phyloP scores from a whole-genome alignment of 2,113 vertebrate genomes.

The Zapus hudsonius region DNA sequence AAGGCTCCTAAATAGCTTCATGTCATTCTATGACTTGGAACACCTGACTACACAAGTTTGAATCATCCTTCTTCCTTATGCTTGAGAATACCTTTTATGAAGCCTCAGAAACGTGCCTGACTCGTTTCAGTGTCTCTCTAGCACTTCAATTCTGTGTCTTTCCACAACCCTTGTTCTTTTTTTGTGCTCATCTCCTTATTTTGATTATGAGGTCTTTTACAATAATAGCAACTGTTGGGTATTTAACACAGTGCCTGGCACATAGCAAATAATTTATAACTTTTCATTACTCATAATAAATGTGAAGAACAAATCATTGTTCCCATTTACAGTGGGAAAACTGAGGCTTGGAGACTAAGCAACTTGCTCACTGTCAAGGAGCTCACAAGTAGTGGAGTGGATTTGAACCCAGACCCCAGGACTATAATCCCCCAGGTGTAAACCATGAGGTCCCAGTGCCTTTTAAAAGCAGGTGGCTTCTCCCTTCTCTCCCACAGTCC shows the following conservation, averaged over 20 bases:
- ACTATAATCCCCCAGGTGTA: slow-evolving; percentile 34
- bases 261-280: not conserved
- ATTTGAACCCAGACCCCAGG: not conserved
- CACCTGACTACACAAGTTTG: not conserved
- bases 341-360: slow-evolving; percentile 7
- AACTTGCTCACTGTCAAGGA: not conserved
- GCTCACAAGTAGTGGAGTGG: not conserved
- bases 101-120: not conserved
- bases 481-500: slow-evolving; percentile 12
- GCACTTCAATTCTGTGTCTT: not conserved
- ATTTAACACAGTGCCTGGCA: slow-evolving; percentile 35
- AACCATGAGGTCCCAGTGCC: slow-evolving; percentile 16
- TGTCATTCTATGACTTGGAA: slow-evolving; percentile 5
- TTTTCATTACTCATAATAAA: not conserved
- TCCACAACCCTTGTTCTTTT: slow-evolving; percentile 31
- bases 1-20: not conserved
- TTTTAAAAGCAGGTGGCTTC: slow-evolving; percentile 29
- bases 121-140: slow-evolving; percentile 10
- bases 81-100: slow-evolving; percentile 16
- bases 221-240: not conserved
- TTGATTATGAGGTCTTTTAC: slow-evolving; percentile 42
- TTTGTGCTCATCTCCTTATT: slow-evolving; percentile 23
- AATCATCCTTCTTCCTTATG: slow-evolving; percentile 21
- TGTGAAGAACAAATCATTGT: not conserved
- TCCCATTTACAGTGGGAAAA: slow-evolving; percentile 56